phyloP scores from a whole-genome alignment of 2,888 invertebrate species.

The Metacarcinus magister region DNA sequence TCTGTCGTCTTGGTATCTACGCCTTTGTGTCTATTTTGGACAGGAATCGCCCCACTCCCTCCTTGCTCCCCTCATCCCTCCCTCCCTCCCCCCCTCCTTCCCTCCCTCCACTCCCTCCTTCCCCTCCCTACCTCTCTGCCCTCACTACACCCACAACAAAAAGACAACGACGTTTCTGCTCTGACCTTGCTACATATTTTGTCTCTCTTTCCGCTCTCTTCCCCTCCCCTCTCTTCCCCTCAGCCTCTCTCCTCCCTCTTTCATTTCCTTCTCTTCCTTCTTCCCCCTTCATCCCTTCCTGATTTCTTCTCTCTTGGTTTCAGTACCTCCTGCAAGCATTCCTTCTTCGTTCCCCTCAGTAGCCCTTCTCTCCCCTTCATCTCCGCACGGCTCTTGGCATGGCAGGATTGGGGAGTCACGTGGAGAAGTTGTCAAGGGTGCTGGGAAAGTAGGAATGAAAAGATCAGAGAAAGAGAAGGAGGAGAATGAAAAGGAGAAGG shows the following conservation, averaged over 20 bases:
- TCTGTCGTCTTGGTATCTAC: background rate
- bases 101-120: background rate
- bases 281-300: background rate
- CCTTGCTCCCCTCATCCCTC: background rate
- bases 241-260: background rate
- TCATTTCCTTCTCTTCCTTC: background rate
- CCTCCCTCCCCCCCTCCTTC: background rate
- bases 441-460: background rate
- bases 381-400: background rate
- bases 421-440: background rate
- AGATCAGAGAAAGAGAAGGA: background rate
- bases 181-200: conserved; percentile 53
- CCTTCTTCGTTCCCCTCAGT: background rate
- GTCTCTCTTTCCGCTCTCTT: background rate
- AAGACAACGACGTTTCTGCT: background rate
- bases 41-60: conserved; percentile 34
- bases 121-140: background rate
- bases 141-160: background rate
- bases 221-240: background rate
- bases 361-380: background rate
- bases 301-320: too few species aligned
- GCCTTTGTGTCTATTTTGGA: background rate
- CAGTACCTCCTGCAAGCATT: background rate
- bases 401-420: background rate
- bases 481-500: background rate